Evolutionary conservation across 2,113 vertebrate species (phyloP), one percentile per base, ranked within the genome.

Genomic region (Bubalus kerabau): DNA sequence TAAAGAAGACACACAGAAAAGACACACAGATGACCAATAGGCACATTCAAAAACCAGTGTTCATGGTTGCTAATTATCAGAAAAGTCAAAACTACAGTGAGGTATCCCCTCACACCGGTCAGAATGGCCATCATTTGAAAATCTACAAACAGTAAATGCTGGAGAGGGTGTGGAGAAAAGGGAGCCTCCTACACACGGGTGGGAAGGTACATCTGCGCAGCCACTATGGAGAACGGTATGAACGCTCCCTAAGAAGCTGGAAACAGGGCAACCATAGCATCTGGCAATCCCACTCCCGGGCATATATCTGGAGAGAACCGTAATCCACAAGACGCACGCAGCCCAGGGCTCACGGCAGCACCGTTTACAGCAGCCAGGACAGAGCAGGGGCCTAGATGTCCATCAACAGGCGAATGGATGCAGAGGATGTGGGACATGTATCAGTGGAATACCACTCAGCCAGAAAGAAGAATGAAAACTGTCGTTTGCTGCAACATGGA

Each of bases 341-440:
- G 15, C 46, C 46, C 76, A 19, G 6, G 0, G 2, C 30, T 32
- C 78, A 32, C 17, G 0, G 16, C 28, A 11, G 46, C 28, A 1
- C 24, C 9, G 5, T 19, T 6, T 0, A 80, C 76, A 32, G 30
- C 15, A 21, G 78, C 46, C 28, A 2, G 48, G 46, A 19, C 28
- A 19, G 2, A 7, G 2, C 48, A 19, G 48, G 17, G 3, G 6
- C 46, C 32, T 11, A 12, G 11, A 3, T 1, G 16, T 0, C 46
- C 46, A 32, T 0, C 0, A 1, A 11, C 46, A 17, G 46, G 48
- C 0, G 16, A 16, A 2, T 0, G 16, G 78, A 0, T 3, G 6
- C 3, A 50, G 13, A 28, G 4, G 15, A 12, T 0, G 46, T 2
- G 46, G 28, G 6, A 6, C 8, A 0, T 11, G 0, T 0, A 2